Percentiles rank a stretch among this genome's conserved stretches.
Conservation (phyloP, 2,797 vertebrate genomes). For the Onychomys torridus region DNA sequence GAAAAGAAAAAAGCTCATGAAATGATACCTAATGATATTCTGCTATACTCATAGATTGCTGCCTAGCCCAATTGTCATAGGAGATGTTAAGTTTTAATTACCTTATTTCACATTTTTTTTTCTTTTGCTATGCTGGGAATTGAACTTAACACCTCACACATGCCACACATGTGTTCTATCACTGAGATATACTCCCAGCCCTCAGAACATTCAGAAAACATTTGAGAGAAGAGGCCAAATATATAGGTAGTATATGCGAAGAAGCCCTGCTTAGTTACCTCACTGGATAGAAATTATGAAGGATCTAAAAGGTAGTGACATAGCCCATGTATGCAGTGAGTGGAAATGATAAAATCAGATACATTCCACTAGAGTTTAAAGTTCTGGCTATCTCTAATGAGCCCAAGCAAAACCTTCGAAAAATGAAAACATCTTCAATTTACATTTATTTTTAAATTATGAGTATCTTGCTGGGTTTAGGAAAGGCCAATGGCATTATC, state of each 20-base stretch:
- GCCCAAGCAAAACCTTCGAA: background rate
- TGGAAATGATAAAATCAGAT: background rate
- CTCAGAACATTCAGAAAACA: background rate
- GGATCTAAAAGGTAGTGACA: background rate
- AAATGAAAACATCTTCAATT: constrained; percentile 58
- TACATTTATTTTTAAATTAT: constrained; percentile 50
- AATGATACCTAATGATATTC: background rate
- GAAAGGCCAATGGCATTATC: constrained; percentile 15
- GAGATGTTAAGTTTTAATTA: background rate
- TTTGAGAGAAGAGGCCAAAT: background rate
- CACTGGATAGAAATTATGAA: constrained; percentile 9
- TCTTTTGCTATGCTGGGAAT: background rate
- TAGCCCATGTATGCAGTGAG: background rate
- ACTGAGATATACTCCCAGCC: background rate
- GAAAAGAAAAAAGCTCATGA: background rate
- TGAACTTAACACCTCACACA: background rate
- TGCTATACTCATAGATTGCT: background rate
- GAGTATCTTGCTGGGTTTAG: background rate
- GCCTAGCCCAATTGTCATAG: background rate
- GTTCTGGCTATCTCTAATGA: constrained; percentile 33
- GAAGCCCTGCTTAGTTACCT: background rate
- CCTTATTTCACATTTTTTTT: background rate
- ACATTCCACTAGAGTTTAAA: background rate
- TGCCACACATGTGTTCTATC: background rate
- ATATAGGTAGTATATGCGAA: background rate